Evolutionary conservation across 2,113 vertebrate species (phyloP).

Genomic region (Laterallus jamaicensis): DNA sequence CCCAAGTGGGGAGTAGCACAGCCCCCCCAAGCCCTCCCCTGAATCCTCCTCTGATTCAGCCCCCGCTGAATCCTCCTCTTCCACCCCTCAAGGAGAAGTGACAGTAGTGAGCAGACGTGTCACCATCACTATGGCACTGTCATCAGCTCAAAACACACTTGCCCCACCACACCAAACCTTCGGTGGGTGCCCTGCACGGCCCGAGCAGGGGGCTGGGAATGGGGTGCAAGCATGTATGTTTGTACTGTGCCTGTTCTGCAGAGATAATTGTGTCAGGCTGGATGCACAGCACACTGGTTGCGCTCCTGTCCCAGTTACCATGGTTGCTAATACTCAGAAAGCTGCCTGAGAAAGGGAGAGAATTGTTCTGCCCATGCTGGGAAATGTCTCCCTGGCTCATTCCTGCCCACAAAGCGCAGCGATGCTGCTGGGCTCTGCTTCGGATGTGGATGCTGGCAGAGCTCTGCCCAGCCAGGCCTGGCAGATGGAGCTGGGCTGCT

Average conservation of each 20-base stretch:
- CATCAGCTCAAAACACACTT: accelerated
- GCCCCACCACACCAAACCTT: neutral
- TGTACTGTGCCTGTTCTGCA: neutral
- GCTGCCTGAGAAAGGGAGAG: slow-evolving; percentile 58
- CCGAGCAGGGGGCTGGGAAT: neutral
- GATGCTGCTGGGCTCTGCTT: slow-evolving; percentile 5
- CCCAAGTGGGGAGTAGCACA: accelerated
- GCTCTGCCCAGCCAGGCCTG: neutral
- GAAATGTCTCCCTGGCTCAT: slow-evolving; percentile 51
- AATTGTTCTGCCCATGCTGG: slow-evolving; percentile 59
- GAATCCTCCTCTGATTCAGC: neutral
- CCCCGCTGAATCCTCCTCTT: accelerated
- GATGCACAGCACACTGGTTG: slow-evolving; percentile 5
- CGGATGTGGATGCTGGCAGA: slow-evolving; percentile 10
- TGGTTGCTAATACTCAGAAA: slow-evolving; percentile 70
- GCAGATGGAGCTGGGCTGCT: neutral
- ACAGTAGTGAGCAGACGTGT: neutral
- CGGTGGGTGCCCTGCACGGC: accelerated
- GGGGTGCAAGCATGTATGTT: slow-evolving; percentile 47
- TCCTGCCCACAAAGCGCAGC: slow-evolving; percentile 63
- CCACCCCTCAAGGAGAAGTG: neutral
- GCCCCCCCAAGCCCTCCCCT: accelerated
- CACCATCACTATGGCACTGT: accelerated
- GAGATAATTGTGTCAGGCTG: slow-evolving; percentile 51
- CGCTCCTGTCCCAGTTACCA: slow-evolving; percentile 61